Base-by-base conservation (phyloP, 2,888 invertebrate genomes). In the Xestia ashworthii region DNA sequence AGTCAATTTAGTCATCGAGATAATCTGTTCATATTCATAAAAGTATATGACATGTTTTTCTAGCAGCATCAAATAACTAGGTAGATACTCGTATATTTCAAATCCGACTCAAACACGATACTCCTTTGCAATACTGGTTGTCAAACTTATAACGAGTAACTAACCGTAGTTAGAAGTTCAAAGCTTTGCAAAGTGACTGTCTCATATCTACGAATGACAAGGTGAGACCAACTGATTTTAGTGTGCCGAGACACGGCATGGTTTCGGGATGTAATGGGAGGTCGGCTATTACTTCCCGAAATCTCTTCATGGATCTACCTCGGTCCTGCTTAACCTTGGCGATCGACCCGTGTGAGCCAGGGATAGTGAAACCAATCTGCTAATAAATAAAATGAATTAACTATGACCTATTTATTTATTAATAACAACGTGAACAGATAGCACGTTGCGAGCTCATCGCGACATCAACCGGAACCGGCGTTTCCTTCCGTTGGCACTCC, bases 401-500 rank as follows among this genome's bases (percentile, higher is more conserved):
- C 25, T 25, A 25, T 16, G 58, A 58, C 16, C 25, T 58, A 58
- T 58, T 58, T 25, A 58, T 32, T n/a, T 55, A 25, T 25, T 60
- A 60, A 16, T 32, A 60, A 60, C 16, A 60, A 60, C 4, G 22
- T 12, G 22, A 22, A 32, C 16, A 60, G 74, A 85, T 71, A 82
- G 44, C 70, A 53, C 46, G 58, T 3, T 32, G 38, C 69, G 14
- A n/a, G 53, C 53, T 55, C 14, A n/a, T 55, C 16, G 65, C 44
- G 25, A 62, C 65, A 55, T 11, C 48, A 19, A 65, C 48, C 82
- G 82, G 85, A 73, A 46, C 14, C n/a, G 32, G 9, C 60, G 68
- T 82, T 85, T 77, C 77, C 83, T 62, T 6, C 55, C 50, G 55
- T 71, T 76, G 73, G 74, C 77, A 76, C 68, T 46, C 60, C 55